Evolutionary conservation across 2,888 invertebrate species (phyloP), one percentile per base, ranked within the genome.

Genomic region (Watsonalla cultraria): DNA sequence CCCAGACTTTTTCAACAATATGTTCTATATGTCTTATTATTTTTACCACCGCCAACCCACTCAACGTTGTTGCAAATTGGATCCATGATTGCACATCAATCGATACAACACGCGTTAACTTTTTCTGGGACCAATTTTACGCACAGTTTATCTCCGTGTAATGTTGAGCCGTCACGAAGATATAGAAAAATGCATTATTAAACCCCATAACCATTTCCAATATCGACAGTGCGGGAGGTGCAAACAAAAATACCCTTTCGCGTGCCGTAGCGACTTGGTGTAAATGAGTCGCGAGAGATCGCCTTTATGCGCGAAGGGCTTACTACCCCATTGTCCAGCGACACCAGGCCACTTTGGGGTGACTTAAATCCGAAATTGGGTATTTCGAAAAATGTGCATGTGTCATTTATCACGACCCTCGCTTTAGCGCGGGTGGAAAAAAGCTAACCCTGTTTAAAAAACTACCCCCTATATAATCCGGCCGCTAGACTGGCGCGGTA

Each of bases 351-450:
- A 91, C 91, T 91, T 91, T 91, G 87, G 91, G 91, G 90, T 86
- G 90, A 91, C 90, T 91, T 91, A 91, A 91, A 91, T 91, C 91
- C 90, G 86, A 91, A 91, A 91, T 91, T 91, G 91, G 91, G 91
- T 91, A 91, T 91, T 91, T 91, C 87, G 90, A 89, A 89, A 88
- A 90, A 90, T 90, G 90, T 90, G 90, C 91, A 91, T 91, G 91
- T 91, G 91, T 91, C 91, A 91, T 91, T 91, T 91, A 91, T 91
- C 91, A 91, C 88, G 78, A 85, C 87, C 88, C 90, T 84, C 84
- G 72, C 74, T 64, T 66, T 58, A 58, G 65, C 55, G 65, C 68
- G 76, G 74, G 78, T 72, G 83, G 82, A 82, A 87, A 87, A 83
- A 86, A 77, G 75, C 80, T 88, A 88, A 87, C 90, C 90, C 90